Conservation (phyloP, 1,140 invertebrate species). For the Temnothorax curvispinosus region DNA sequence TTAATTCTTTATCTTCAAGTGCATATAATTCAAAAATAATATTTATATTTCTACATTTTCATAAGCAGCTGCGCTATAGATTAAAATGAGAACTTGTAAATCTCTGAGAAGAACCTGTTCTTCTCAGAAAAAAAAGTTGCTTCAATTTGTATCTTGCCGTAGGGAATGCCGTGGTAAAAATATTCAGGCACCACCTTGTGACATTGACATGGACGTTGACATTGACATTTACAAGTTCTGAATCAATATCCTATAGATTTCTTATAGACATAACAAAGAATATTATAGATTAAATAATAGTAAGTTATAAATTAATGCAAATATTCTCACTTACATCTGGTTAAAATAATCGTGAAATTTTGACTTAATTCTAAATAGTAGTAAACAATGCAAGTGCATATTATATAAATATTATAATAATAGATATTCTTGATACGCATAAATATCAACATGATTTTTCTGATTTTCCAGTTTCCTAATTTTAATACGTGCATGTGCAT, state of each 20-base stretch:
- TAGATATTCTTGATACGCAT: neutral
- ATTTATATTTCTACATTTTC: neutral
- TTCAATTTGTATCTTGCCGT: neutral
- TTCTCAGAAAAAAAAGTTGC: neutral
- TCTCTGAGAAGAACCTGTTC: neutral
- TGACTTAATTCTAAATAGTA: neutral
- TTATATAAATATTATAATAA: neutral
- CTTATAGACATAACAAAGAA: neutral
- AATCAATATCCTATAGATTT: neutral
- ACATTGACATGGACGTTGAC: neutral
- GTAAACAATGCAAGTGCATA: neutral
- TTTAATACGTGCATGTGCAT: no score
- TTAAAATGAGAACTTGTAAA: neutral
- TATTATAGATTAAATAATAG: neutral
- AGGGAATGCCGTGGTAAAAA: neutral
- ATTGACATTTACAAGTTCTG: neutral
- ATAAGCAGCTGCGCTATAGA: neutral
- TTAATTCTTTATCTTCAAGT: neutral
- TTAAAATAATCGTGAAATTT: neutral
- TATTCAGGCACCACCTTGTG: neutral
- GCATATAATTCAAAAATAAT: neutral
- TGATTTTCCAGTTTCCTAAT: neutral
- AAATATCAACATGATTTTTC: neutral
- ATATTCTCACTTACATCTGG: no score
- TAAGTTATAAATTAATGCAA: no score